Percentiles rank a stretch among this genome's conserved stretches.
Evolutionary conservation across 2,888 invertebrate species (phyloP).

Genomic region (Amiota mariae): DNA sequence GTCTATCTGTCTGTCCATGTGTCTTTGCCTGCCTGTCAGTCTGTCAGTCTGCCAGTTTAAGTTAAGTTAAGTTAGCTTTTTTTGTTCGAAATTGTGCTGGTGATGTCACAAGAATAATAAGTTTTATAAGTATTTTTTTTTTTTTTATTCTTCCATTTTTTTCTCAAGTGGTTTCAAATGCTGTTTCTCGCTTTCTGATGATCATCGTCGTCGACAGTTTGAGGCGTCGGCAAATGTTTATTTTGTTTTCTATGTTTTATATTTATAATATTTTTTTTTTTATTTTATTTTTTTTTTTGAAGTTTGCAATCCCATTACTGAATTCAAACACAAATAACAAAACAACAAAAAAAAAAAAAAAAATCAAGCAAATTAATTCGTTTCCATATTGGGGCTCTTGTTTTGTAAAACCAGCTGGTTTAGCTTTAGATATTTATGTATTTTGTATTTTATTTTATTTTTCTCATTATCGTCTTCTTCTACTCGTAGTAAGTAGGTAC

Average conservation of each 20-base stretch:
- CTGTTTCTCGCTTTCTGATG: not conserved
- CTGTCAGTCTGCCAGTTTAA: not conserved
- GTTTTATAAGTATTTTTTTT: conserved; percentile 9
- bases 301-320: conserved; percentile 27
- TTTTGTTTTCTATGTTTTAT: not conserved
- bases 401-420: no score
- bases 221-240: conserved; percentile 6
- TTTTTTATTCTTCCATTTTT: not conserved
- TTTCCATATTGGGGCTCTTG: conserved; percentile 16
- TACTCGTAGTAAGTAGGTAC: no score
- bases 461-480: no score
- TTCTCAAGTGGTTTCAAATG: conserved; percentile 16
- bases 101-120: conserved; percentile 31
- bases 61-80: not conserved
- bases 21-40: not conserved
- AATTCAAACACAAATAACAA: conserved; percentile 17
- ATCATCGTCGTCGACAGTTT: not conserved
- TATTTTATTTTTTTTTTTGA: conserved; percentile 2
- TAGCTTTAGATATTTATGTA: no score
- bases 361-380: conserved; percentile 28
- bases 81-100: conserved; percentile 26
- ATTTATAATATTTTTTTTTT: not conserved
- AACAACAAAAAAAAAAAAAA: conserved; percentile 7
- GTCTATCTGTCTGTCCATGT: not conserved
- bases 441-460: no score